phyloP scores from a whole-genome alignment of 2,797 vertebrate genomes.

The Argentina silus region DNA sequence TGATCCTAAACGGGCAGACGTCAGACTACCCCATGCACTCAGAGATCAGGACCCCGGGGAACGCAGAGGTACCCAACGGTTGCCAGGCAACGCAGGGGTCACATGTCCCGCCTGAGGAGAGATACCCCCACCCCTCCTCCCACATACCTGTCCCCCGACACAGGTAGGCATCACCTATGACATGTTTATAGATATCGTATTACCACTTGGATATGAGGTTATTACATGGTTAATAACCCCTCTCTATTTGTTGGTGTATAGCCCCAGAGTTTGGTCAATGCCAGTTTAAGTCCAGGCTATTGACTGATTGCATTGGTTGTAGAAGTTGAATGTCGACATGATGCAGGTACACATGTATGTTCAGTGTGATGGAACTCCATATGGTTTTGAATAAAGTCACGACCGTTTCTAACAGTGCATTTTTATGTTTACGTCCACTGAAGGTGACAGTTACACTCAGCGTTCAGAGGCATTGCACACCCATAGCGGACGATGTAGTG shows the following conservation, averaged over 20 bases:
- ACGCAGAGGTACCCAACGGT: constrained; percentile 63
- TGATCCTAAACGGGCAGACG: constrained; percentile 66
- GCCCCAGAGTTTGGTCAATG: neutral
- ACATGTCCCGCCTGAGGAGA: constrained; percentile 56
- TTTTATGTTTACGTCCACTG: neutral
- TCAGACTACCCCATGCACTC: constrained; percentile 72
- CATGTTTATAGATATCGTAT: neutral
- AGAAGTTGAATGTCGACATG: neutral
- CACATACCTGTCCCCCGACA: constrained; percentile 83
- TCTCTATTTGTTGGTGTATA: neutral
- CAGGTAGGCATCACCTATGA: constrained; percentile 65
- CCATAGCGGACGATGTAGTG: too few species aligned
- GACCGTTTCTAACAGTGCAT: neutral
- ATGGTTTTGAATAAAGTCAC: too few species aligned
- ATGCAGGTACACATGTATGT: too few species aligned
- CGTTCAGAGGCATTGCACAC: too few species aligned
- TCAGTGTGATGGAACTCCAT: too few species aligned
- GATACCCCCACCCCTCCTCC: constrained; percentile 66
- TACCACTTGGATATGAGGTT: constrained; percentile 16
- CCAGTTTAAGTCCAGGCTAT: neutral
- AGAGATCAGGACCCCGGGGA: constrained; percentile 73
- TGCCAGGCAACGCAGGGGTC: constrained; percentile 62
- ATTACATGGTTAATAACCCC: constrained; percentile 1
- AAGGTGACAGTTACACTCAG: neutral
- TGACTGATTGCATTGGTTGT: neutral